Evolutionary conservation across 2,797 vertebrate species (phyloP).

Genomic region (Danio albolineatus): DNA sequence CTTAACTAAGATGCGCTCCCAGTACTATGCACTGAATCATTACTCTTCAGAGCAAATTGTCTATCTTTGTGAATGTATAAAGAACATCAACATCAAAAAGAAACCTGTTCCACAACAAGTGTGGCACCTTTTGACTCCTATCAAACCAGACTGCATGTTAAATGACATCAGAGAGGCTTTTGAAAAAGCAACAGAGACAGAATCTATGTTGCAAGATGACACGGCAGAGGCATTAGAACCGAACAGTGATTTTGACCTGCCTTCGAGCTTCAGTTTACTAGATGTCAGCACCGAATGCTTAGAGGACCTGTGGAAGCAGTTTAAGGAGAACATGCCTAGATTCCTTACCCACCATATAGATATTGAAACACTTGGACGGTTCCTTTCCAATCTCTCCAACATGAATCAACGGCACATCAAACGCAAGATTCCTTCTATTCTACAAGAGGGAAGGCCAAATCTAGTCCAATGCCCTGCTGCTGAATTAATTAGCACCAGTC

Average conservation of each 20-base stretch:
- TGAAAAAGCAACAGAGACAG: slow-evolving; percentile 8
- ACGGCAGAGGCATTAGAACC: slow-evolving; percentile 15
- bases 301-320: slow-evolving; percentile 74
- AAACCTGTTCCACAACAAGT: slow-evolving; percentile 68
- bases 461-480: slow-evolving; percentile 74
- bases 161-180: slow-evolving; percentile 69
- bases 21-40: slow-evolving; percentile 75
- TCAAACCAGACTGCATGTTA: slow-evolving; percentile 73
- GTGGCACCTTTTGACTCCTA: slow-evolving; percentile 73
- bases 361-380: slow-evolving; percentile 69
- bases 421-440: slow-evolving; percentile 67
- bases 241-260: slow-evolving; percentile 18
- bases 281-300: slow-evolving; percentile 49
- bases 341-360: slow-evolving; percentile 72
- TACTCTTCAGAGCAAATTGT: slow-evolving; percentile 81
- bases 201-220: not conserved
- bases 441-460: slow-evolving; percentile 77
- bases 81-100: slow-evolving; percentile 52
- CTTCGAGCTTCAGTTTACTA: slow-evolving; percentile 20
- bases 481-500: slow-evolving; percentile 72
- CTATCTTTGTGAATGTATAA: slow-evolving; percentile 75
- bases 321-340: slow-evolving; percentile 68
- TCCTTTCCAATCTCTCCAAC: slow-evolving; percentile 71
- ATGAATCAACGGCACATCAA: slow-evolving; percentile 59
- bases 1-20: slow-evolving; percentile 70